Evolutionary conservation across 2,888 invertebrate species (phyloP), one percentile per base, ranked within the genome.

Genomic region (Meteorus colon): DNA sequence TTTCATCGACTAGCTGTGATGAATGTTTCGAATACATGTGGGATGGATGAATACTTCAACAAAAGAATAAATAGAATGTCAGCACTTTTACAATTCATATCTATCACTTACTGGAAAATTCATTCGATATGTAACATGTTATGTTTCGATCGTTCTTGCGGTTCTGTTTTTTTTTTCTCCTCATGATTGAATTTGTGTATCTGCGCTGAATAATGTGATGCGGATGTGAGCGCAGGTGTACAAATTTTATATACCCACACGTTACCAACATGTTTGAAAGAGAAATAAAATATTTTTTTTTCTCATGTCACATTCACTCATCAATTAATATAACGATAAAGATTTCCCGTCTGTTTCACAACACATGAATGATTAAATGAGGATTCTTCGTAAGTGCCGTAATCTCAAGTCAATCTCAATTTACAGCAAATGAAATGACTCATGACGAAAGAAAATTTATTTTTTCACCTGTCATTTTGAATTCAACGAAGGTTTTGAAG

Each of bases 11-110:
- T 29, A 31, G 55, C 19, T 10, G 48, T 74, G 77, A 79, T 66
- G 68, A 76, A 78, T 74, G 75, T 74, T 71, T 24, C n/a, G 65
- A 8, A 55, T 24, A 19, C 76, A 78, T 76, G 71, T 72, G 67
- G 76, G 55, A 19, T n/a, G 78, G 71, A 71, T 74, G 73, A 62
- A 68, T 68, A 77, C 62, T 76, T n/a, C 34, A 55, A 69, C 74
- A 75, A 41, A 62, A 34, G 66, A 67, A 62, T 76, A 76, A 78
- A 74, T 78, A 79, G 75, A 67, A 75, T 79, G 79, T 79, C 78
- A 75, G 67, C 79, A 75, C 71, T 73, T 75, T 67, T 19, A 60
- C 70, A 71, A 69, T 72, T 73, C 55, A 10, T 72, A 77, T 78
- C 72, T 66, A 78, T 78, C 78, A 78, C 63, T 65, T n/a, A 12